Evolutionary conservation across 2,797 vertebrate species (phyloP).

Genomic region (Argya squamiceps): DNA sequence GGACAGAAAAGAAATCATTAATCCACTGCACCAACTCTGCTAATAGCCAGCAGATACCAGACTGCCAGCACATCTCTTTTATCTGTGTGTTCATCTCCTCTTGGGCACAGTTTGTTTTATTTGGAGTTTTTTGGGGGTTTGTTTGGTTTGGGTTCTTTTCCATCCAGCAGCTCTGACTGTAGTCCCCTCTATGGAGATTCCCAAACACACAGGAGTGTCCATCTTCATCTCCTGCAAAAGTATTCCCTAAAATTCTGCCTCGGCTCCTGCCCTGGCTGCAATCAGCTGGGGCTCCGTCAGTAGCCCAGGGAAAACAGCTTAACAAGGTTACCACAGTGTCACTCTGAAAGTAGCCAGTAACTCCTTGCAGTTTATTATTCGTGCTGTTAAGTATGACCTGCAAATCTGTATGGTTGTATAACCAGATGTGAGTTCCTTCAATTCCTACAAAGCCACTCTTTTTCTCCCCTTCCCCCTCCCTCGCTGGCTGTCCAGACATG

Average conservation of each 20-base stretch:
- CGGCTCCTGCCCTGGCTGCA: neutral
- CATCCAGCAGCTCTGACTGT: neutral
- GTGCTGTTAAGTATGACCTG: constrained; percentile 33
- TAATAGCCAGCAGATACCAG: neutral
- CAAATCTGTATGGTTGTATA: constrained; percentile 29
- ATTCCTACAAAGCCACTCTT: constrained; percentile 33
- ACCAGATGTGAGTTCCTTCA: constrained; percentile 20
- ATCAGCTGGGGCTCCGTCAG: neutral
- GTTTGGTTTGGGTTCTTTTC: accelerated
- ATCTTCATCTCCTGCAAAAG: neutral
- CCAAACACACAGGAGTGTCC: neutral
- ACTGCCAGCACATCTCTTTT: neutral
- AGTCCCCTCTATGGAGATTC: neutral
- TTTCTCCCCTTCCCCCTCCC: neutral
- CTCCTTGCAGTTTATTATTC: constrained; percentile 24
- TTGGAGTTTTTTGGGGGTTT: accelerated
- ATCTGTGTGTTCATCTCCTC: neutral
- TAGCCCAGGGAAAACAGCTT: neutral
- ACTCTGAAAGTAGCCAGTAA: constrained; percentile 14
- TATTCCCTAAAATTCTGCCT: neutral
- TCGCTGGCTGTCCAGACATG: neutral
- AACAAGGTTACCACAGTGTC: neutral
- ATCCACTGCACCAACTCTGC: neutral
- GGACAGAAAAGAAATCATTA: constrained; percentile 37
- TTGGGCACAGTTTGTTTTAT: neutral